phyloP scores from a whole-genome alignment of 2,113 vertebrate genomes.

The Peromyscus leucopus region DNA sequence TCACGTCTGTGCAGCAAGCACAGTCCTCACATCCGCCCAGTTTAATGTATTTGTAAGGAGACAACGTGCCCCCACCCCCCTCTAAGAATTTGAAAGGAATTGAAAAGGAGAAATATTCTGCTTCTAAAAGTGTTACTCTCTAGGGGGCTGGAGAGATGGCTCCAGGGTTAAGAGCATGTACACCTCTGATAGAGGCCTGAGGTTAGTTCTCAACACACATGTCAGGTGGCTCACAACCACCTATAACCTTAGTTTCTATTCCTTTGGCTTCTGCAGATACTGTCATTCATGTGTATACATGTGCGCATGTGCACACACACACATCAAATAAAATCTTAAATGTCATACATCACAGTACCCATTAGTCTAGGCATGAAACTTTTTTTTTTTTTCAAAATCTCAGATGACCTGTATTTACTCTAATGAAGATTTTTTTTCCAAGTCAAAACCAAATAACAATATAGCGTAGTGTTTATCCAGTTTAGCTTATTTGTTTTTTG shows the following conservation, averaged over 20 bases:
- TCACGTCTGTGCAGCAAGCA: neutral
- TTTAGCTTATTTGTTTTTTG: neutral
- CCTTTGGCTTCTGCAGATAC: neutral
- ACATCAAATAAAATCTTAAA: neutral
- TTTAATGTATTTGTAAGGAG: conserved; percentile 45
- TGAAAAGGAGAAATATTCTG: conserved; percentile 55
- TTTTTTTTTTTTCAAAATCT: neutral
- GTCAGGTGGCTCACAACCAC: neutral
- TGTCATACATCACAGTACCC: neutral
- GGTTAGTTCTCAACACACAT: neutral
- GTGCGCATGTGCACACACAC: neutral
- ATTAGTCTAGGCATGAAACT: conserved; percentile 29
- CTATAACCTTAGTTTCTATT: neutral
- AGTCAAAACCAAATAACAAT: conserved; percentile 41
- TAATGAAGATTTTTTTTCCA: conserved; percentile 60
- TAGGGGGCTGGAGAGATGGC: neutral
- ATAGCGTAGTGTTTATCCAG: neutral
- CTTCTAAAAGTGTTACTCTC: neutral
- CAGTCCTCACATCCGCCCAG: neutral
- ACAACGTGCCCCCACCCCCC: neutral
- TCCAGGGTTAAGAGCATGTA: neutral
- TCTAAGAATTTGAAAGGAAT: neutral
- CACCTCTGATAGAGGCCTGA: neutral
- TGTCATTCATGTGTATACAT: neutral
- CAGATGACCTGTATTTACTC: conserved; percentile 3